Conservation (phyloP, 2,888 invertebrate species). For the Heliconius ethilla region DNA sequence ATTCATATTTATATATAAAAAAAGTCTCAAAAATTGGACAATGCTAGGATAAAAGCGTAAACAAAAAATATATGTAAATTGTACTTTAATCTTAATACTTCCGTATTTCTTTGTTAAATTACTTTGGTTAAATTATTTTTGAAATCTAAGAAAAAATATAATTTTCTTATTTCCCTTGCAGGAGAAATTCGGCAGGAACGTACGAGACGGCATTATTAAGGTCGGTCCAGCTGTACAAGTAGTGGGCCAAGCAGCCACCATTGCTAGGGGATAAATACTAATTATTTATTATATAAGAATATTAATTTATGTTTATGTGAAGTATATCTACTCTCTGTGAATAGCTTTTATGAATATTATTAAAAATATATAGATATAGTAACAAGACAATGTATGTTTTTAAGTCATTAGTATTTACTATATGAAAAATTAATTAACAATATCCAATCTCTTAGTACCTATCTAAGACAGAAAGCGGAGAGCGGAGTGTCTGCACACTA, state of each 20-base stretch:
- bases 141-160: no score
- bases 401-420: no score
- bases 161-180: constrained; percentile 43
- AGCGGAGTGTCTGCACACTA: not conserved
- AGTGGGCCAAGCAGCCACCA: constrained; percentile 52
- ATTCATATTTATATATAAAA: no score
- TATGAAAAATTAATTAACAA: no score
- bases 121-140: no score
- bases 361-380: not conserved
- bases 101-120: no score
- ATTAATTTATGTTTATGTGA: not conserved
- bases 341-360: not conserved
- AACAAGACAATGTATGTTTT: not conserved
- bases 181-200: constrained; percentile 56
- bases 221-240: constrained; percentile 61
- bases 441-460: no score
- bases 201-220: constrained; percentile 59
- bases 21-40: no score
- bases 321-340: not conserved
- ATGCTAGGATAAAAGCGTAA: no score
- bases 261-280: constrained; percentile 50
- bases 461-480: not conserved
- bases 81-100: no score
- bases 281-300: not conserved
- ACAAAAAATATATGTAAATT: no score